Conservation (phyloP, 2,113 vertebrate species). For the Catharus bicknelli region DNA sequence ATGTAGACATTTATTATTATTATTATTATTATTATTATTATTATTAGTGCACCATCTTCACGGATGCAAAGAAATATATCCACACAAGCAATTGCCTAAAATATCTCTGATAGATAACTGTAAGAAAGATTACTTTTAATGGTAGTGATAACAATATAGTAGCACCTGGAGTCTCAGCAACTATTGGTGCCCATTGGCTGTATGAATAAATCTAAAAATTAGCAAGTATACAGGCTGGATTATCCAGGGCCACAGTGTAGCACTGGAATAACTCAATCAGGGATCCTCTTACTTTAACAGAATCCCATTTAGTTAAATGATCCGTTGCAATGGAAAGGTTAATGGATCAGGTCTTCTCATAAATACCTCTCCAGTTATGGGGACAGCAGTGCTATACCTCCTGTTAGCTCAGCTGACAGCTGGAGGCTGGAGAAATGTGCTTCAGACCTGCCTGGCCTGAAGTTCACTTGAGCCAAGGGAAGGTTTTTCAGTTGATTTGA, state of each 20-base stretch:
- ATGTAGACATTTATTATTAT: neutral
- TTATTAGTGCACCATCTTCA: neutral
- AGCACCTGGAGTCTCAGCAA: neutral
- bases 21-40: neutral
- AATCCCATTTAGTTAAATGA: neutral
- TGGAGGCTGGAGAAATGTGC: neutral
- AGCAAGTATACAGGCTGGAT: neutral
- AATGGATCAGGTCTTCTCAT: neutral
- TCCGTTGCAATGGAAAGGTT: neutral
- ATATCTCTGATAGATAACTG: neutral
- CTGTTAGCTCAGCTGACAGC: neutral
- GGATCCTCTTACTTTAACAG: neutral
- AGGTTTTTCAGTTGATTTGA: neutral
- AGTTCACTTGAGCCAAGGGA: neutral
- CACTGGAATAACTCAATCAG: neutral
- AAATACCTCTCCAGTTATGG: neutral
- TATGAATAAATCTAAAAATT: neutral
- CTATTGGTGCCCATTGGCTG: neutral
- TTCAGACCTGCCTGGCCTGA: neutral
- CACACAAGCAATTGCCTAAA: neutral
- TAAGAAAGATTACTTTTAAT: neutral
- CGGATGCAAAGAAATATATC: neutral
- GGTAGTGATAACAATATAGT: neutral
- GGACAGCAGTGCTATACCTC: neutral
- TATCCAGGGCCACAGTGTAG: neutral